A percentile compares a stretch with the other conserved stretches of the same genome.
These are phyloP conservation scores for Rhaphigaster nebulosa DNA, from an alignment of 2,888 invertebrate genomes.

Conservation along the genomic window DNA sequence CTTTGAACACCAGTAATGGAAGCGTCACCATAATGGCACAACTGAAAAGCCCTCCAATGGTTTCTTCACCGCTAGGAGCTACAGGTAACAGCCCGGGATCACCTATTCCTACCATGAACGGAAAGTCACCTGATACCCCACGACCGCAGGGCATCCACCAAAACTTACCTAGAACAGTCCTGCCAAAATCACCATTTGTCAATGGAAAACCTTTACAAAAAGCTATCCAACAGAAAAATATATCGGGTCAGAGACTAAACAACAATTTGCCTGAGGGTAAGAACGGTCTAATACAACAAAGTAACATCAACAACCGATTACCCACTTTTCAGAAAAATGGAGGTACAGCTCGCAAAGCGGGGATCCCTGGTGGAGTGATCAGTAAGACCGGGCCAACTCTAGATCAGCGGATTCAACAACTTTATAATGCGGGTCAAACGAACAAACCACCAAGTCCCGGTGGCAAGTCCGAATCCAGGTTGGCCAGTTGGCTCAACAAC, in stretches of 20 bases:
- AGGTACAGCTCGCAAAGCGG: conserved; percentile 34
- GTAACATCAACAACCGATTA: conserved; percentile 60
- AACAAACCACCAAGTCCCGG: conserved; percentile 57
- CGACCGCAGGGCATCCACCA: conserved; percentile 40
- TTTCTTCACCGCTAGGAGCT: neutral
- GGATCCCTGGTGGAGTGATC: conserved; percentile 61
- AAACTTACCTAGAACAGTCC: conserved; percentile 50
- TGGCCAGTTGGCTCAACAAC: conserved; percentile 64
- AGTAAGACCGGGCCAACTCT: conserved; percentile 62
- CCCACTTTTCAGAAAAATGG: conserved; percentile 59
- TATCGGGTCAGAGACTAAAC: conserved; percentile 55
- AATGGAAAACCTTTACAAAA: conserved; percentile 55
- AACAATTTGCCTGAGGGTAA: conserved; percentile 56
- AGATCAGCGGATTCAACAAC: conserved; percentile 63
- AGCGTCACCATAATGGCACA: conserved; percentile 61
- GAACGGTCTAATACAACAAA: conserved; percentile 52
- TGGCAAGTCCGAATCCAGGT: conserved; percentile 59
- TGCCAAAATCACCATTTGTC: conserved; percentile 37
- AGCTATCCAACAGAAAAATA: conserved; percentile 58
- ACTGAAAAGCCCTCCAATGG: conserved; percentile 43
- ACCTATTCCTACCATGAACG: conserved; percentile 21
- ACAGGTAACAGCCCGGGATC: neutral
- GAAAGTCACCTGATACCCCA: conserved; percentile 34
- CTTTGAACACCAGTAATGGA: conserved; percentile 60
- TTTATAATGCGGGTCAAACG: conserved; percentile 59